Conservation (phyloP, 2,113 vertebrate genomes). For the Hippolais icterina region DNA sequence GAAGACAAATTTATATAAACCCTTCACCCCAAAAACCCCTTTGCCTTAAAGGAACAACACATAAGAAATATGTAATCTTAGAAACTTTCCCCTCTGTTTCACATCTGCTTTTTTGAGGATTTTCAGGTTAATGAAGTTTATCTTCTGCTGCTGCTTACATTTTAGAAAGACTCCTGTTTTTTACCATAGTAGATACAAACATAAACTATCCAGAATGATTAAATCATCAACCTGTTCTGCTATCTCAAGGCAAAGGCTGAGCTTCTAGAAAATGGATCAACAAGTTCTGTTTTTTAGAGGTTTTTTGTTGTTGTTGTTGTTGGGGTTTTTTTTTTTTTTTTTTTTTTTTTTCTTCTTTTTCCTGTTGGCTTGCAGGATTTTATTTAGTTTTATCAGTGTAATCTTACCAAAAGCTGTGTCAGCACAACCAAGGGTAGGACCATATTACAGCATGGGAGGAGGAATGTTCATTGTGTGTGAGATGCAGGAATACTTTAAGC, state of each 20-base stretch:
- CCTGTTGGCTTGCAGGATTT: neutral
- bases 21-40: neutral
- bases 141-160: neutral
- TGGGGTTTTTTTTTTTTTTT: neutral
- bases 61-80: neutral
- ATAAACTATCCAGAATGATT: neutral
- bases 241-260: neutral
- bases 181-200: neutral
- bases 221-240: neutral
- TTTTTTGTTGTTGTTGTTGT: no score
- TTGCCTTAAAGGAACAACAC: neutral
- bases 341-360: neutral
- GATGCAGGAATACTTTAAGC: neutral
- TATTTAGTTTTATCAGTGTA: neutral
- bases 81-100: neutral
- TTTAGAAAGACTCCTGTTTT: neutral
- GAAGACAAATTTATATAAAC: neutral
- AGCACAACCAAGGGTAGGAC: neutral
- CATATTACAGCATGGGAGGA: neutral
- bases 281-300: neutral
- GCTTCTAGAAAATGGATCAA: neutral
- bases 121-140: neutral
- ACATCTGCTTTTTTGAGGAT: neutral
- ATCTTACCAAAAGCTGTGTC: neutral
- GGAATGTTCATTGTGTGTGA: neutral